Percentiles rank a stretch among this genome's conserved stretches.
Conservation (phyloP, 2,113 vertebrate species). For the Hepsetus odoe region DNA sequence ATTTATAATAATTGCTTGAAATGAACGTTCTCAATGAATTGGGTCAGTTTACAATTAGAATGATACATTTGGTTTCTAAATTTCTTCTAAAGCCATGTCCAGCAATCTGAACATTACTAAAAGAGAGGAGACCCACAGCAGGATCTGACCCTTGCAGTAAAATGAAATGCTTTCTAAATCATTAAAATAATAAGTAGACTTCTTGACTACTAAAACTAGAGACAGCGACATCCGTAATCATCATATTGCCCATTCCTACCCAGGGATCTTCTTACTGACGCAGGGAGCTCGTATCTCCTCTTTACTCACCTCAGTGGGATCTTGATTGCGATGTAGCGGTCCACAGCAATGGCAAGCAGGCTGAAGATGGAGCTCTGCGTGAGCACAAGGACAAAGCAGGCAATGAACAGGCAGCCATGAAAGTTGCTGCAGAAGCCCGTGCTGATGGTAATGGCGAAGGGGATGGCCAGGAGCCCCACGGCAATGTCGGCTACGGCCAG, state of each 20-base stretch:
- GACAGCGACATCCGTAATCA: too few relatives aligned
- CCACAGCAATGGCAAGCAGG: slow-evolving; percentile 92
- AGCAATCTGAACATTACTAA: too few relatives aligned
- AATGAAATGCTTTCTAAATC: too few relatives aligned
- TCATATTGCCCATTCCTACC: not conserved
- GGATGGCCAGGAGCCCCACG: slow-evolving; percentile 91
- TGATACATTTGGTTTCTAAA: too few relatives aligned
- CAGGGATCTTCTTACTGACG: not conserved
- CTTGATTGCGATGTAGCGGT: slow-evolving; percentile 94
- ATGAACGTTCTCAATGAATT: too few relatives aligned
- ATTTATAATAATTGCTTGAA: too few relatives aligned
- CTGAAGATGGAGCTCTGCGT: slow-evolving; percentile 99
- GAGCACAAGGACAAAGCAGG: slow-evolving; percentile 94
- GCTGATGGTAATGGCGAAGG: slow-evolving; percentile 92
- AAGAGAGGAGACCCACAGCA: too few relatives aligned
- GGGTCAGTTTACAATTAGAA: too few relatives aligned
- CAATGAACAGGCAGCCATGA: slow-evolving; percentile 94
- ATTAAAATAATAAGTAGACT: too few relatives aligned
- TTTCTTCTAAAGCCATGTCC: too few relatives aligned
- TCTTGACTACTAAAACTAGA: too few relatives aligned
- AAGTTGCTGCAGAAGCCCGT: slow-evolving; percentile 91
- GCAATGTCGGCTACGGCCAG: slow-evolving; percentile 93
- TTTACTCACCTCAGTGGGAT: slow-evolving; percentile 89
- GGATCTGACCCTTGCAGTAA: too few relatives aligned
- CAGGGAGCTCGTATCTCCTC: not conserved